Evolutionary conservation across 1,140 invertebrate species (phyloP).

Genomic region (Ctenoplectra terminalis): DNA sequence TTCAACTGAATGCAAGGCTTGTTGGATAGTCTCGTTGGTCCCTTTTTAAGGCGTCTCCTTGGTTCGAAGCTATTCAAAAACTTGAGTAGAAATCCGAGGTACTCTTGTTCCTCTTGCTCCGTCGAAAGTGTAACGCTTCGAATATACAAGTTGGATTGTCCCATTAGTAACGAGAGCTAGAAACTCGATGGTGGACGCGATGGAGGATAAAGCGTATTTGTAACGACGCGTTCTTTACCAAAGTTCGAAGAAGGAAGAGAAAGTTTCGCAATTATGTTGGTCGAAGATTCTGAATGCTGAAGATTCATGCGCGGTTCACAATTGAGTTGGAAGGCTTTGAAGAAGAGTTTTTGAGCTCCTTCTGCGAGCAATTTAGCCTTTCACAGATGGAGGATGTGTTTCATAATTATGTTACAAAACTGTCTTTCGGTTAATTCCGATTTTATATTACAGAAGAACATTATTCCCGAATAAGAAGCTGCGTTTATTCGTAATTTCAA

Average conservation of each 20-base stretch:
- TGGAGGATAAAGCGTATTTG: background rate
- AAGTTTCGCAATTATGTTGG: slow-evolving; percentile 10
- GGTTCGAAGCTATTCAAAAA: background rate
- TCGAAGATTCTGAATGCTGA: background rate
- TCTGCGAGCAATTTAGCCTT: background rate
- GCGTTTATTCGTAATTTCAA: background rate
- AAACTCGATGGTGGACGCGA: slow-evolving; percentile 1
- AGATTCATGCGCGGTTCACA: background rate
- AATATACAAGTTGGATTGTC: slow-evolving; percentile 1
- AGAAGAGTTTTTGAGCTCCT: background rate
- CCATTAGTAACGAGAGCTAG: slow-evolving; percentile 6
- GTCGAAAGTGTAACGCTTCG: slow-evolving; percentile 6
- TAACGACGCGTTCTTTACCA: background rate
- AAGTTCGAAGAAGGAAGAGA: slow-evolving; percentile 12
- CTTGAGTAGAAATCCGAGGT: background rate
- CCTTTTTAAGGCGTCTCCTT: background rate
- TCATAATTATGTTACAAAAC: background rate
- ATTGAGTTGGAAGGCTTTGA: background rate
- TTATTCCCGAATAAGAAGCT: too few species aligned
- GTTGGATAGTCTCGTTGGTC: background rate
- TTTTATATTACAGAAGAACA: too few species aligned
- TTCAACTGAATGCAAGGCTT: background rate
- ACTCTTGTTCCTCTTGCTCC: background rate
- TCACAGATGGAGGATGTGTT: background rate
- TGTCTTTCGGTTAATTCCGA: background rate